phyloP scores from a whole-genome alignment of 2,888 invertebrate species.

The Thereva nobilitata region DNA sequence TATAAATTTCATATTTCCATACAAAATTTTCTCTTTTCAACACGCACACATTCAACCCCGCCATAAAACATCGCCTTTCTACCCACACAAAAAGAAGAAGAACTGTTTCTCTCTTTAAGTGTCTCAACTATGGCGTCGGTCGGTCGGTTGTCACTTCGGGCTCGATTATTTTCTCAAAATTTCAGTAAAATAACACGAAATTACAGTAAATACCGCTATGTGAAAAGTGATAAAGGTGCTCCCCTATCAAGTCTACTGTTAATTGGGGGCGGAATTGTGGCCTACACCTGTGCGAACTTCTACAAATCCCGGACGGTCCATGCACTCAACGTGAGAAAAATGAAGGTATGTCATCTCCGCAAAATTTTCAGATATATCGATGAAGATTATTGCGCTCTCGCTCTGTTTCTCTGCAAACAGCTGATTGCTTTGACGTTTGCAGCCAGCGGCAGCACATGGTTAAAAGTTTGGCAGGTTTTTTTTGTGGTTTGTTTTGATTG shows the following conservation, averaged over 20 bases:
- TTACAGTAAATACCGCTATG: slow-evolving; percentile 46
- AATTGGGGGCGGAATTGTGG: slow-evolving; percentile 58
- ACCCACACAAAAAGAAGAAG: too few relatives aligned
- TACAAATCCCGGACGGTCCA: slow-evolving; percentile 57
- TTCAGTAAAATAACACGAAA: slow-evolving; percentile 48
- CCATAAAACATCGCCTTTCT: too few relatives aligned
- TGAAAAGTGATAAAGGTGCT: slow-evolving; percentile 44
- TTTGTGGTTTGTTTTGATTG: too few relatives aligned
- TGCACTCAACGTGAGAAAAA: slow-evolving; percentile 60
- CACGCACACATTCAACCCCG: too few relatives aligned
- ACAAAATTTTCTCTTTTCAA: too few relatives aligned
- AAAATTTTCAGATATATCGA: too few relatives aligned
- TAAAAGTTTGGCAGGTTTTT: too few relatives aligned
- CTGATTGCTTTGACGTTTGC: too few relatives aligned
- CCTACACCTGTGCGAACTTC: slow-evolving; percentile 58
- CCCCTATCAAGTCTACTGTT: slow-evolving; percentile 49
- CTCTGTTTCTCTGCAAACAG: too few relatives aligned
- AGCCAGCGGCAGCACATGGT: too few relatives aligned
- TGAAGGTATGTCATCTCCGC: slow-evolving; percentile 55
- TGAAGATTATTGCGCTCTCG: too few relatives aligned
- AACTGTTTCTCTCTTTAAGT: slow-evolving; percentile 42
- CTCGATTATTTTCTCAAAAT: slow-evolving; percentile 46
- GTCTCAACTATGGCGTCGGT: slow-evolving; percentile 52
- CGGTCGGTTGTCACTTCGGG: slow-evolving; percentile 46
- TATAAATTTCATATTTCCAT: too few relatives aligned